Base-by-base conservation (phyloP, 2,113 vertebrate species). In the Eudyptes chrysolophus region DNA sequence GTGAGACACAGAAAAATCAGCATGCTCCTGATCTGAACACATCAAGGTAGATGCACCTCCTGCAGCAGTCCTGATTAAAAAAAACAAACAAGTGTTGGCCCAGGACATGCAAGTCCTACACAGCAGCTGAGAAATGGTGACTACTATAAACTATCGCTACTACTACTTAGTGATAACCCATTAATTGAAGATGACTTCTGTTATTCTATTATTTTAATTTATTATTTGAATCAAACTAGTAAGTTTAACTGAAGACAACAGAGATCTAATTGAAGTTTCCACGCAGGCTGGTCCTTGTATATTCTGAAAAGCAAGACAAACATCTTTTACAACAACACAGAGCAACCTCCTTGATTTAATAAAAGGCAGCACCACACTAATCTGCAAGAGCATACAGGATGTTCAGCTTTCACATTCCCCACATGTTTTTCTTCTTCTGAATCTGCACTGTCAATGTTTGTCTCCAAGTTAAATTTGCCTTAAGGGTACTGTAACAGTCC, bases 341-440 rank as follows among this genome's bases (percentile, higher is more conserved):
- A 65, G 49, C 29, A 49, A 89, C 69, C 61, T 76, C 65, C 36
- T 40, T 11, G 27, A 52, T 76, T 94, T 94, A 92, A 84, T 84
- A 81, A 91, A 74, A 95, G 52, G 65, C 84, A 96, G 77, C 40
- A 84, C 29, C 30, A 60, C 55, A 26, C 52, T 69, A 57, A 94
- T 64, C 72, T 65, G 74, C 86, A 71, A 80, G 57, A 79, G 69
- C 36, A 81, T 48, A n/a, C 40, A 76, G 46, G 57, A 91, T 54
- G 40, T 62, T 92, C 94, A 76, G 72, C 84, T 96, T 96, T 91
- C 84, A 57, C 91, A 96, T 94, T 96, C 89, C 65, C 66, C 49
- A 57, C 15, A 0, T 77, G 40, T 79, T 96, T 97, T 97, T 60
- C 90, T 87, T 84, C 88, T 94, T 36, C 57, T 87, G 72, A 94